Evolutionary conservation across 2,888 invertebrate genomes (phyloP).

Genomic region (Zeuzera pyrina): DNA sequence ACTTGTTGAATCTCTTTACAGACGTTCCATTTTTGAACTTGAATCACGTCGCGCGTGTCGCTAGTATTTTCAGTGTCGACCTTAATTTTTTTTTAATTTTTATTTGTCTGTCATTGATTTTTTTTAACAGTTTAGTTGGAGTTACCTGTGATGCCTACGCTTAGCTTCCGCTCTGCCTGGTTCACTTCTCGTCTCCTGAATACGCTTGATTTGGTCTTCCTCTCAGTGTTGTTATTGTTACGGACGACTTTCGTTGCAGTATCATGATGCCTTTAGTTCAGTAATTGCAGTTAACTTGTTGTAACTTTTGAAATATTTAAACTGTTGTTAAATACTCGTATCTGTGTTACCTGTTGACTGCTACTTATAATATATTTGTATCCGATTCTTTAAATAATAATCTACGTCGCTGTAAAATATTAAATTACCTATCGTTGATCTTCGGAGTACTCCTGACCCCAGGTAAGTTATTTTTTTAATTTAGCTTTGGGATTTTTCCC

Average conservation of each 20-base stretch:
- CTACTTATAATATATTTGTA: conserved; percentile 57
- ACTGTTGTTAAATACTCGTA: conserved; percentile 63
- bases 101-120: conserved; percentile 17
- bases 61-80: conserved; percentile 20
- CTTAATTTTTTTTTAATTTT: conserved; percentile 16
- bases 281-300: conserved; percentile 55
- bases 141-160: conserved; percentile 63
- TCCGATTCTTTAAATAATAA: conserved; percentile 37
- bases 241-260: conserved; percentile 35
- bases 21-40: conserved; percentile 39
- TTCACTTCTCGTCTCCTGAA: too few species aligned
- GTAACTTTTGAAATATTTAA: conserved; percentile 65
- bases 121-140: conserved; percentile 14
- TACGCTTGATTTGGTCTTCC: conserved; percentile 50
- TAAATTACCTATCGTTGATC: conserved; percentile 13
- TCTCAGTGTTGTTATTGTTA: conserved; percentile 53
- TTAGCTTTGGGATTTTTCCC: too few species aligned
- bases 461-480: conserved; percentile 28
- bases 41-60: conserved; percentile 41
- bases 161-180: conserved; percentile 47
- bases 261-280: conserved; percentile 33
- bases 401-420: conserved; percentile 42
- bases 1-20: conserved; percentile 60
- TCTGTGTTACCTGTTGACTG: conserved; percentile 71
- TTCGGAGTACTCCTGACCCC: conserved; percentile 27